A percentile compares a stretch with the other conserved stretches of the same genome.
Evolutionary conservation across 2,797 vertebrate genomes (phyloP).

Genomic region (Chrysocyon brachyurus): DNA sequence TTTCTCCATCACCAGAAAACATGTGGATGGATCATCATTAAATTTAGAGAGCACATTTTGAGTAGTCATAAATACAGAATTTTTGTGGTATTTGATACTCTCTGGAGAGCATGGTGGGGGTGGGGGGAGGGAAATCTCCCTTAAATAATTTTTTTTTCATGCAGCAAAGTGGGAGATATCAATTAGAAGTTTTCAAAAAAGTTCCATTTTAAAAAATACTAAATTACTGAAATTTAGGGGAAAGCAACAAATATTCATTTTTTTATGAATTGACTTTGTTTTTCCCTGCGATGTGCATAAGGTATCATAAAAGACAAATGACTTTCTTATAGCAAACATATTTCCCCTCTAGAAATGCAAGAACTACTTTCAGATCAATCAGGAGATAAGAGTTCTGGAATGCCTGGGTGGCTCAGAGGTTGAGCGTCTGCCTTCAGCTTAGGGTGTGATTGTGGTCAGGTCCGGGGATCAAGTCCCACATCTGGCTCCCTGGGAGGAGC

Average conservation of each 20-base stretch:
- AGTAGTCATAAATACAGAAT: not conserved
- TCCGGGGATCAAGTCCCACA: no score
- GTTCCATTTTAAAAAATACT: not conserved
- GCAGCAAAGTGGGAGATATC: not conserved
- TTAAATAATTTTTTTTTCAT: not conserved
- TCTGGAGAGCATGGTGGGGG: not conserved
- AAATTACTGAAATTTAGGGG: not conserved
- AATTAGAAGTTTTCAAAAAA: slow-evolving; percentile 4
- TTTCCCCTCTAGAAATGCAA: not conserved
- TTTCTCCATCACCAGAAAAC: not conserved
- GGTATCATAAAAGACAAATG: not conserved
- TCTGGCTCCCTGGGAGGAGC: no score
- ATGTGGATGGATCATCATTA: not conserved
- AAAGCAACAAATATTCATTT: not conserved
- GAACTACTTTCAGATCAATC: not conserved
- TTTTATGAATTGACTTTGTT: not conserved
- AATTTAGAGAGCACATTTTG: not conserved
- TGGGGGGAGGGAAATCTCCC: not conserved
- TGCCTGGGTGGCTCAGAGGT: no score
- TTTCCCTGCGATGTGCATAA: not conserved
- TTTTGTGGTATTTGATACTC: not conserved
- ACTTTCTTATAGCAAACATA: not conserved
- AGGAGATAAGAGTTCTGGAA: not conserved
- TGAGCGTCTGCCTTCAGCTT: no score
- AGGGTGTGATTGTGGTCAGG: no score